phyloP scores from a whole-genome alignment of 2,888 invertebrate species.

The Perizoma flavofasciatum region DNA sequence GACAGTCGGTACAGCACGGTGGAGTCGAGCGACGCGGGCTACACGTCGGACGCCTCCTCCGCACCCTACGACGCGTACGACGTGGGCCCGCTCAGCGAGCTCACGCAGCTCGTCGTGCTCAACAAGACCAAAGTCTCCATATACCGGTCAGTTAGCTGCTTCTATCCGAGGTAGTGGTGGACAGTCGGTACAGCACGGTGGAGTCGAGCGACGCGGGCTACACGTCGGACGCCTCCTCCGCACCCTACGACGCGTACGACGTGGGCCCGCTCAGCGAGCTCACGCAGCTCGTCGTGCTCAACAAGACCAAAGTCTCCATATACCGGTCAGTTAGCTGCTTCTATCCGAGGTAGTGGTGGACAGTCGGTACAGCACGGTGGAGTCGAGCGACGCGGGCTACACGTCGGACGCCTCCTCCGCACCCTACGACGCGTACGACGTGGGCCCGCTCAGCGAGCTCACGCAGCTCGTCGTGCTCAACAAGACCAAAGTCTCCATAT shows the following conservation, averaged over 20 bases:
- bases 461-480: conserved; percentile 61
- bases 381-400: conserved; percentile 32
- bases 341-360: conserved; percentile 48
- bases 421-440: conserved; percentile 73
- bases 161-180: conserved; percentile 46
- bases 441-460: conserved; percentile 70
- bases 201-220: conserved; percentile 32
- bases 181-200: conserved; percentile 47
- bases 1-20: conserved; percentile 49
- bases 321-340: background rate
- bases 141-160: background rate
- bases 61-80: conserved; percentile 70
- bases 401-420: conserved; percentile 33
- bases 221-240: conserved; percentile 35
- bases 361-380: conserved; percentile 46
- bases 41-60: conserved; percentile 35
- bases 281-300: conserved; percentile 57
- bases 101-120: conserved; percentile 55
- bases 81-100: conserved; percentile 71
- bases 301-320: conserved; percentile 64
- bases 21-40: conserved; percentile 32
- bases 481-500: conserved; percentile 61
- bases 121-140: conserved; percentile 66
- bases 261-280: conserved; percentile 71
- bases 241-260: conserved; percentile 70